Percentiles rank a stretch among this genome's conserved stretches.
Conservation (phyloP, 2,888 invertebrate genomes). For the Agrotis puta region DNA sequence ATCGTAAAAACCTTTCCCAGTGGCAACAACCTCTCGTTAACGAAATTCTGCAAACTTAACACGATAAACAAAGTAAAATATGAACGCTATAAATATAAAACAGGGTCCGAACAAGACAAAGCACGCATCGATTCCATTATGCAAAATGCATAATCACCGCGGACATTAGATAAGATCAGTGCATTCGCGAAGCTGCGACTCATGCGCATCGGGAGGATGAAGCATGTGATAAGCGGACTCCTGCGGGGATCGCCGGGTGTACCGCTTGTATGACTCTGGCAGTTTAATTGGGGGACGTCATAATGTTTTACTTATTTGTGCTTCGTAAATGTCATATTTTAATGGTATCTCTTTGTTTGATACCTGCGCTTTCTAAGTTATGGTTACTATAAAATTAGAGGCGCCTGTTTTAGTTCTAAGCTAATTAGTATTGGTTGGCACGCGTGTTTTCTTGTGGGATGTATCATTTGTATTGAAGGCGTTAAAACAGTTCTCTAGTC, state of each 20-base stretch:
- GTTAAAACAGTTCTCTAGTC: not conserved
- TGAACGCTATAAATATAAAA: conserved; percentile 57
- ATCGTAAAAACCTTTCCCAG: conserved; percentile 53
- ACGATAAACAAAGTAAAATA: conserved; percentile 50
- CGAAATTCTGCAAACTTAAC: conserved; percentile 37
- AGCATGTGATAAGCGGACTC: conserved; percentile 65
- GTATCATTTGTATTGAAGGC: conserved; percentile 14
- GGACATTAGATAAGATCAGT: conserved; percentile 80
- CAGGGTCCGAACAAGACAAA: conserved; percentile 57
- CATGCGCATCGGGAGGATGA: conserved; percentile 63
- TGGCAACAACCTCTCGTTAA: conserved; percentile 60
- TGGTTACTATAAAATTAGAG: conserved; percentile 11
- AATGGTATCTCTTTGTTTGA: conserved; percentile 44
- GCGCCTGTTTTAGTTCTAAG: conserved; percentile 15
- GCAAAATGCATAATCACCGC: conserved; percentile 83
- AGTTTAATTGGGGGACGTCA: conserved; percentile 80
- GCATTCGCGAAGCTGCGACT: conserved; percentile 70
- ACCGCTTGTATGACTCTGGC: conserved; percentile 67
- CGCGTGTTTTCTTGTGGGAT: conserved; percentile 22
- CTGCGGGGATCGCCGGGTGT: conserved; percentile 70
- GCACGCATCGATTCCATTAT: conserved; percentile 63
- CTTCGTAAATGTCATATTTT: conserved; percentile 45
- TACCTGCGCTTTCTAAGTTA: conserved; percentile 9
- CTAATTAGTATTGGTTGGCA: conserved; percentile 37
- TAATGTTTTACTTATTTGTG: conserved; percentile 74